These are phyloP conservation scores for Falco concolor DNA, from an alignment of 2,797 vertebrate species.

Conservation along the genomic window DNA sequence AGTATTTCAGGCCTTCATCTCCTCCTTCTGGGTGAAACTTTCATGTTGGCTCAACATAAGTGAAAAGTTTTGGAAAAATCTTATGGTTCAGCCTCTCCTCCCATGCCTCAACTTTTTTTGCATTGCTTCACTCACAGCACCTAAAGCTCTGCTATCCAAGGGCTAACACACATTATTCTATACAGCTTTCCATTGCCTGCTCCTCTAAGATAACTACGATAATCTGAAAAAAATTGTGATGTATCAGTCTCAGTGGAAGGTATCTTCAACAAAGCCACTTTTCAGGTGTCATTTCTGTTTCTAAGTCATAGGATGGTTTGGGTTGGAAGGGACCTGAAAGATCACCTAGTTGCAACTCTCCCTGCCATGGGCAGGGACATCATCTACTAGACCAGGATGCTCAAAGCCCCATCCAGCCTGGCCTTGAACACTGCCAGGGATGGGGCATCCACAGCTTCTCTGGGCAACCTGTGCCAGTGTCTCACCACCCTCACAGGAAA, in stretches of 20 bases:
- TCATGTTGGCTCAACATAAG: background rate
- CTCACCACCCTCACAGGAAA: no score
- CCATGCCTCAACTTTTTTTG: background rate
- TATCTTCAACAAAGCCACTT: background rate
- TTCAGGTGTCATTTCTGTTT: background rate
- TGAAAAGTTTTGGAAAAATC: background rate
- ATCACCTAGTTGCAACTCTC: no score
- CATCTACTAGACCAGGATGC: no score
- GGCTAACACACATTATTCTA: background rate
- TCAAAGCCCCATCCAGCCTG: no score
- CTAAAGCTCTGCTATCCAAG: background rate
- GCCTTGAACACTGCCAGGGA: no score
- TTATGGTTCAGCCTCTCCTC: background rate
- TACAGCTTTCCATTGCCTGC: background rate
- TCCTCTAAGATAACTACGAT: background rate
- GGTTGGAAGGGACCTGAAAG: no score
- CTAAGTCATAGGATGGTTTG: background rate
- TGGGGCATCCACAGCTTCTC: no score
- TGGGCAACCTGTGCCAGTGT: no score
- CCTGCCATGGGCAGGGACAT: no score
- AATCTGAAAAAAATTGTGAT: background rate
- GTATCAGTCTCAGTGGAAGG: background rate
- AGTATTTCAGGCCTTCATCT: background rate
- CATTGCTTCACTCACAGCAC: background rate
- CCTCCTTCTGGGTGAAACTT: background rate